Percentiles rank a stretch among this genome's conserved stretches.
phyloP scores from a whole-genome alignment of 1,140 invertebrate genomes.

The Trialeurodes vaporariorum region DNA sequence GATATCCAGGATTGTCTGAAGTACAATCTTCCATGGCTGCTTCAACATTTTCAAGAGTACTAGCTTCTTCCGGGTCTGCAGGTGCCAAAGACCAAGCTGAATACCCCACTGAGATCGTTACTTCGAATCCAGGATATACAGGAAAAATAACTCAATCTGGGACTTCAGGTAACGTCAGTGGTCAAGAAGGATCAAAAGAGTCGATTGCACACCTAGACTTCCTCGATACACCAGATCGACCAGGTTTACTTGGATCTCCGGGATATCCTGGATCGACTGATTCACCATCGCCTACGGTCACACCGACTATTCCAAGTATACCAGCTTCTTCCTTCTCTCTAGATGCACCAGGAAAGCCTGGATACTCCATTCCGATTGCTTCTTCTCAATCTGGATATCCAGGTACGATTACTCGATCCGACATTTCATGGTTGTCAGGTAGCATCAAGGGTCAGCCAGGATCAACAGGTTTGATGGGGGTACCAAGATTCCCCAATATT shows the following conservation, averaged over 20 bases:
- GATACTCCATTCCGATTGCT: conserved; percentile 27
- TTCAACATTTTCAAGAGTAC: too few relatives aligned
- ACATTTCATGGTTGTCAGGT: too few relatives aligned
- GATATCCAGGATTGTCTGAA: conserved; percentile 9
- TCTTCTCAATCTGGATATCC: conserved; percentile 24
- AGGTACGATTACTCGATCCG: background rate
- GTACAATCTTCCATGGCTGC: background rate
- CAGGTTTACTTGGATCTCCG: conserved; percentile 20
- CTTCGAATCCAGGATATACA: background rate
- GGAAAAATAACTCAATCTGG: background rate
- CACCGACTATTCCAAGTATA: too few relatives aligned
- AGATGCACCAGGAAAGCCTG: background rate
- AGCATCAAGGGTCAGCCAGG: too few relatives aligned
- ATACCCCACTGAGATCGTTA: background rate
- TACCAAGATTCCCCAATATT: conserved; percentile 15
- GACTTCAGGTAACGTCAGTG: background rate
- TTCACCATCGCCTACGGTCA: too few relatives aligned
- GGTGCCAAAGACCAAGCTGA: too few relatives aligned
- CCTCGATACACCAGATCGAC: conserved; percentile 17
- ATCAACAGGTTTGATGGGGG: too few relatives aligned
- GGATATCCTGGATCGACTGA: conserved; percentile 12
- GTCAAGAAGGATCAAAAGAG: background rate
- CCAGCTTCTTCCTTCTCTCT: background rate
- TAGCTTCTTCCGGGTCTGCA: background rate
- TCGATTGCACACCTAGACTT: background rate